Evolutionary conservation across 2,888 invertebrate genomes (phyloP).

Genomic region (Erebia palarica): DNA sequence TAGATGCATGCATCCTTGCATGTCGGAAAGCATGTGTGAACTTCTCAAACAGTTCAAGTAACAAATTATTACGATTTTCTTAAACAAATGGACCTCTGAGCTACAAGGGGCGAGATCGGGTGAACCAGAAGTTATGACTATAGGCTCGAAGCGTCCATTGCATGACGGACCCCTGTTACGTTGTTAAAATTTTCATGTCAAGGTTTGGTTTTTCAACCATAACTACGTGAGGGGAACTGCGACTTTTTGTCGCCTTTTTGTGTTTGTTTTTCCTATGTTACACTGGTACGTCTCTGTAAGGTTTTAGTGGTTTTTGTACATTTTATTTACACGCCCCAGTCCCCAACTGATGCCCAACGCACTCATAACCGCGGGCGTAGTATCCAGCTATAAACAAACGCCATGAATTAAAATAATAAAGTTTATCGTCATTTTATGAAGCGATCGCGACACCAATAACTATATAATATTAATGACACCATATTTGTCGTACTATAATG

Average conservation of each 20-base stretch:
- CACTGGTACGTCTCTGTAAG: constrained; percentile 13
- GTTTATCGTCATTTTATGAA: constrained; percentile 29
- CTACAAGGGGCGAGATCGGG: neutral
- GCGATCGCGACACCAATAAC: constrained; percentile 19
- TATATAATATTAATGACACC: constrained; percentile 19
- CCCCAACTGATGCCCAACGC: neutral
- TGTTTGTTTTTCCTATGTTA: neutral
- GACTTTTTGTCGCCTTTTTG: neutral
- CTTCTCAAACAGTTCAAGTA: too few species aligned
- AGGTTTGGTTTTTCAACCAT: too few species aligned
- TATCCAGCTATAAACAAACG: constrained; percentile 28
- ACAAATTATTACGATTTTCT: too few species aligned
- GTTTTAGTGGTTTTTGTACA: constrained; percentile 14
- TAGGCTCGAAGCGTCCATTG: too few species aligned
- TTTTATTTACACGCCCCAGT: constrained; percentile 28
- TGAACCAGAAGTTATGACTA: too few species aligned
- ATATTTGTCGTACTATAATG: neutral
- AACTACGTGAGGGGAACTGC: too few species aligned
- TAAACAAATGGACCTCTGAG: too few species aligned
- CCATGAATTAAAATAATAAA: constrained; percentile 31
- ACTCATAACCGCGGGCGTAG: constrained; percentile 24
- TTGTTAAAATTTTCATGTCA: too few species aligned
- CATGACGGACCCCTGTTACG: too few species aligned
- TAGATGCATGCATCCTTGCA: too few species aligned
- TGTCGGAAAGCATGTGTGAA: too few species aligned